A percentile compares a stretch with the other conserved stretches of the same genome.
phyloP scores from a whole-genome alignment of 2,113 vertebrate genomes.

The Cebus imitator region DNA sequence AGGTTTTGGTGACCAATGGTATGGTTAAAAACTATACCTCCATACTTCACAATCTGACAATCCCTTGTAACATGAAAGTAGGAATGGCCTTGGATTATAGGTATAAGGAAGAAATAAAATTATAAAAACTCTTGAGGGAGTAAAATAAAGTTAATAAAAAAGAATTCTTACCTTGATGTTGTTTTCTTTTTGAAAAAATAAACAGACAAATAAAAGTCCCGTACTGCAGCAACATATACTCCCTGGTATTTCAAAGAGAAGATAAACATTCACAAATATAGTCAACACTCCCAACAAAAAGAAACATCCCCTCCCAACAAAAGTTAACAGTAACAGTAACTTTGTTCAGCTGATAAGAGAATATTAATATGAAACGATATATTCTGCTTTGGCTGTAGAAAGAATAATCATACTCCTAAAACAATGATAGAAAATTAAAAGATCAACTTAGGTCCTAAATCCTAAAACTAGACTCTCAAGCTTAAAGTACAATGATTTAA shows the following conservation, averaged over 20 bases:
- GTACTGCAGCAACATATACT: constrained; percentile 90
- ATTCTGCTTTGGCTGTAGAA: background rate
- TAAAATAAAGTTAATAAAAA: constrained; percentile 1
- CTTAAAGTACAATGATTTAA: background rate
- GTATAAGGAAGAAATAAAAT: background rate
- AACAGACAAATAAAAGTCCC: constrained; percentile 85
- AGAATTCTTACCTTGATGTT: constrained; percentile 86
- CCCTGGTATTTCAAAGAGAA: constrained; percentile 83
- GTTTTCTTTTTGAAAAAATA: constrained; percentile 93
- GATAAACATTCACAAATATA: background rate
- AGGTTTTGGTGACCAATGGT: background rate
- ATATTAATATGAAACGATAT: background rate
- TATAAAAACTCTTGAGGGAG: background rate
- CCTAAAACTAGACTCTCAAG: background rate
- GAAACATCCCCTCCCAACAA: background rate
- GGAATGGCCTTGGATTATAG: background rate
- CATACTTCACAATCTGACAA: background rate
- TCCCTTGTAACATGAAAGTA: background rate
- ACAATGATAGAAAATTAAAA: constrained; percentile 22
- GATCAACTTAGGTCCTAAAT: background rate
- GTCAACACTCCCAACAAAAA: background rate
- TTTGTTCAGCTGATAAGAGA: background rate
- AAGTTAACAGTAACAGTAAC: background rate
- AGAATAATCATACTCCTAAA: background rate
- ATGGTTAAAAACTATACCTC: background rate